These are phyloP conservation scores for Sesamia inferens DNA, from an alignment of 2,888 invertebrate genomes.

Conservation along the genomic window DNA sequence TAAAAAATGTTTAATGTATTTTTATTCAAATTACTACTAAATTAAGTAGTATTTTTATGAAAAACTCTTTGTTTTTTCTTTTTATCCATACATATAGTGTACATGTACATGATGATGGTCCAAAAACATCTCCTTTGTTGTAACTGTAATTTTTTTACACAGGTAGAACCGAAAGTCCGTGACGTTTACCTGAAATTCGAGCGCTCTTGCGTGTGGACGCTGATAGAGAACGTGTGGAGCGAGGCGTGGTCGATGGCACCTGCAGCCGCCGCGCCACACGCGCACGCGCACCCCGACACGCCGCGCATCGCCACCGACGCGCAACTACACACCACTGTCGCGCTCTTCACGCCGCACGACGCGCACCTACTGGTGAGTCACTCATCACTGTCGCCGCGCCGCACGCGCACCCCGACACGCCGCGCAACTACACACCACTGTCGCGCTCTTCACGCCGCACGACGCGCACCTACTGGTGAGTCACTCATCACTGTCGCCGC, in stretches of 20 bases:
- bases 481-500: no score
- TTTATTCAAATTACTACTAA: no score
- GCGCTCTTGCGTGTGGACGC: conserved; percentile 93
- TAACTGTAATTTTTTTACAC: not conserved
- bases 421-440: no score
- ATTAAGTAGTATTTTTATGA: no score
- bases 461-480: no score
- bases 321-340: conserved; percentile 66
- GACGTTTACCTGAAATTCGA: conserved; percentile 96
- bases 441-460: no score
- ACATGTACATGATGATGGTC: no score
- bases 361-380: conserved; percentile 76
- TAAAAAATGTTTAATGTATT: no score
- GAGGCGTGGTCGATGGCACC: conserved; percentile 80
- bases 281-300: conserved; percentile 66
- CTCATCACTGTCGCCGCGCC: no score
- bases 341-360: conserved; percentile 78
- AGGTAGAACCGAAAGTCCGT: conserved; percentile 84
- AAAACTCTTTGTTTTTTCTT: no score
- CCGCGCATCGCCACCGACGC: conserved; percentile 77
- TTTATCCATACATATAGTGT: no score
- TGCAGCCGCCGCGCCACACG: conserved; percentile 65
- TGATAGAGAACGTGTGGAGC: conserved; percentile 92
- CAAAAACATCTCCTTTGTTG: not conserved
- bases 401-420: no score